Conservation (phyloP, 2,797 vertebrate genomes). For the Melanotaenia pygmaea region DNA sequence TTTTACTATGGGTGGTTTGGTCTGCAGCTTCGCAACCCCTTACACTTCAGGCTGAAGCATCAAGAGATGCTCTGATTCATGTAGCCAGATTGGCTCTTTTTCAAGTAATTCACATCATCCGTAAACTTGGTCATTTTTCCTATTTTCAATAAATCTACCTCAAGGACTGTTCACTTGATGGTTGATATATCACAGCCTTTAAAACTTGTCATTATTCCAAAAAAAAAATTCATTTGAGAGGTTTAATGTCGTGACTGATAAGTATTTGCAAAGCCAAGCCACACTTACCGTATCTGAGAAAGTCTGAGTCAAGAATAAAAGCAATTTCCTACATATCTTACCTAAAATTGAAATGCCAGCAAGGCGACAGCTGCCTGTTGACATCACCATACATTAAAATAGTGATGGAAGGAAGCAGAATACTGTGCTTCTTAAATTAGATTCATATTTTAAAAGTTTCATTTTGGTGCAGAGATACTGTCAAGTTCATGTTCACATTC, state of each 20-base stretch:
- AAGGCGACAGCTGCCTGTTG: conserved; percentile 67
- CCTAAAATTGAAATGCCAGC: conserved; percentile 77
- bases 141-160: background rate
- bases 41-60: background rate
- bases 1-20: background rate
- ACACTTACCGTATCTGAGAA: conserved; percentile 27
- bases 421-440: conserved; percentile 56
- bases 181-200: background rate
- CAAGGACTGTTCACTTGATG: background rate
- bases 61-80: background rate
- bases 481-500: conserved; percentile 70
- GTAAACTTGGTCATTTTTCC: background rate
- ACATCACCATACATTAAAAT: conserved; percentile 53
- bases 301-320: conserved; percentile 57
- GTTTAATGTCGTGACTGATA: background rate
- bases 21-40: background rate
- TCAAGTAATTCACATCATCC: background rate
- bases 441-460: conserved; percentile 74
- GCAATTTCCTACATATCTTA: conserved; percentile 72
- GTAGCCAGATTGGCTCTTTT: background rate
- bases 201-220: background rate
- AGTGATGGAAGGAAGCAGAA: conserved; percentile 47
- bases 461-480: conserved; percentile 62
- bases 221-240: background rate
- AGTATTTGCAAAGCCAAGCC: conserved; percentile 31